phyloP scores from a whole-genome alignment of 2,888 invertebrate genomes.

The Miltochrista miniata region DNA sequence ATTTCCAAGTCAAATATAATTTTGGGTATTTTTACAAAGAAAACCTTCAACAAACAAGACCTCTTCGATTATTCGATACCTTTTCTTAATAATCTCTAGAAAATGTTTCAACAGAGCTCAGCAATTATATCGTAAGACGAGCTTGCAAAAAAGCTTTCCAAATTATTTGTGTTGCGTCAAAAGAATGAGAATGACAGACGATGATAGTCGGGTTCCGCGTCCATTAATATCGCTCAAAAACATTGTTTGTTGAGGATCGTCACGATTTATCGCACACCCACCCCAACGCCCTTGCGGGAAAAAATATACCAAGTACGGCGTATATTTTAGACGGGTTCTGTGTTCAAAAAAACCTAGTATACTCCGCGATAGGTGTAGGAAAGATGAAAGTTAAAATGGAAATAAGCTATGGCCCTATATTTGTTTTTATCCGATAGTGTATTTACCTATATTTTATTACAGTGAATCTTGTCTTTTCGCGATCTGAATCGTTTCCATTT shows the following conservation, averaged over 20 bases:
- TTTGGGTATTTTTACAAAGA: too few relatives aligned
- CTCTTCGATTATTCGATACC: neutral
- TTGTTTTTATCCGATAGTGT: too few relatives aligned
- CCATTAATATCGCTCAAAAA: slow-evolving; percentile 77
- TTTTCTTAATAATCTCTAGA: slow-evolving; percentile 11
- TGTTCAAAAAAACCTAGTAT: slow-evolving; percentile 23
- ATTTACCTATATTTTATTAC: too few relatives aligned
- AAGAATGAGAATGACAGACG: slow-evolving; percentile 64
- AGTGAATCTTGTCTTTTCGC: too few relatives aligned
- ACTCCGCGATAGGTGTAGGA: neutral
- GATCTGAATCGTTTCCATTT: too few relatives aligned
- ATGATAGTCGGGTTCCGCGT: slow-evolving; percentile 58
- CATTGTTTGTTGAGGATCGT: slow-evolving; percentile 74
- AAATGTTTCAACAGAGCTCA: slow-evolving; percentile 28
- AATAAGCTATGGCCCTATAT: neutral
- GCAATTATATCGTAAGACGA: slow-evolving; percentile 37
- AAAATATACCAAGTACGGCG: slow-evolving; percentile 27
- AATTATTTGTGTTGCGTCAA: slow-evolving; percentile 58
- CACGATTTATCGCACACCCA: slow-evolving; percentile 63
- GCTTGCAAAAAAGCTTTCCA: slow-evolving; percentile 37
- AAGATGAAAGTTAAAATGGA: slow-evolving; percentile 4
- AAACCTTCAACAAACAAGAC: neutral
- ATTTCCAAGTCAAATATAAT: too few relatives aligned
- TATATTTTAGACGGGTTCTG: slow-evolving; percentile 34
- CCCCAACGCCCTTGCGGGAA: slow-evolving; percentile 29